A percentile compares a stretch with the other conserved stretches of the same genome.
phyloP scores from a whole-genome alignment of 2,797 vertebrate species.

The Schizopygopsis pylzovi region DNA sequence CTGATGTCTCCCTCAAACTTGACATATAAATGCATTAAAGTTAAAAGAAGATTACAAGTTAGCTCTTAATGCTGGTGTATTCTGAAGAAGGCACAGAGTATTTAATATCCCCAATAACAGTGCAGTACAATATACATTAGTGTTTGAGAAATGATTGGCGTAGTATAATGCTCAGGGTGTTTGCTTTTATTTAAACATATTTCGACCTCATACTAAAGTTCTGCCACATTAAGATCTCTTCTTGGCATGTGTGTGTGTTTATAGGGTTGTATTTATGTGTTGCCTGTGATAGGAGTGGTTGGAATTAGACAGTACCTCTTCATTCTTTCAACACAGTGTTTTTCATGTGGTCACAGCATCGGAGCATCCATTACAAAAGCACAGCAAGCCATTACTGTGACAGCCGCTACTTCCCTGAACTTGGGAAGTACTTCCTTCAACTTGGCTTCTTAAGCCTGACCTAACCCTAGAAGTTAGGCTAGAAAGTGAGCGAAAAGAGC shows the following conservation, averaged over 20 bases:
- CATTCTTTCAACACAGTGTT: constrained; percentile 57
- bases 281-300: constrained; percentile 72
- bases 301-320: constrained; percentile 73
- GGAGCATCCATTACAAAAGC: constrained; percentile 50
- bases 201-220: not conserved
- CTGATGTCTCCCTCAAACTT: constrained; percentile 11
- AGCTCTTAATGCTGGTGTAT: not conserved
- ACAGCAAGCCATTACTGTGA: constrained; percentile 51
- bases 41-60: constrained; percentile 4
- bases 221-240: not conserved
- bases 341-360: constrained; percentile 73
- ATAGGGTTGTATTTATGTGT: constrained; percentile 69
- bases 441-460: constrained; percentile 34
- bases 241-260: constrained; percentile 62
- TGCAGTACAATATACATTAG: constrained; percentile 8
- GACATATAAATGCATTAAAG: constrained; percentile 40
- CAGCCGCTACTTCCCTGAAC: constrained; percentile 26
- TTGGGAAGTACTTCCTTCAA: not conserved
- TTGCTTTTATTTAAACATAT: constrained; percentile 27
- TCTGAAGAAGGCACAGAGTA: not conserved
- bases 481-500: constrained; percentile 2
- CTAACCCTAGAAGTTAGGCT: not conserved
- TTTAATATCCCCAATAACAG: constrained; percentile 12
- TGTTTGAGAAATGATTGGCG: constrained; percentile 8
- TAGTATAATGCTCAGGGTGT: not conserved